These are phyloP conservation scores for Heliothis subflexa DNA, from an alignment of 1,140 invertebrate species.

Conservation along the genomic window DNA sequence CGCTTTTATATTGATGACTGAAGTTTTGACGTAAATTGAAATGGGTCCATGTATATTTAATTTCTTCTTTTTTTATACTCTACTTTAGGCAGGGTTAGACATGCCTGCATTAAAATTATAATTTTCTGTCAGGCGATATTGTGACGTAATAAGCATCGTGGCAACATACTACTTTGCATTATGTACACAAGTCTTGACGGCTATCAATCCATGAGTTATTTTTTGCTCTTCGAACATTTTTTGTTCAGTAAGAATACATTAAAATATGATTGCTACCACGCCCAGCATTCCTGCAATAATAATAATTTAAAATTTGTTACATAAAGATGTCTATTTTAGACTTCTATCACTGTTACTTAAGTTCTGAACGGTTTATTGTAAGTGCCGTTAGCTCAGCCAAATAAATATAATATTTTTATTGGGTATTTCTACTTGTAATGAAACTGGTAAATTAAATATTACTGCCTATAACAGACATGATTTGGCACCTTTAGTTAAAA, in stretches of 20 bases:
- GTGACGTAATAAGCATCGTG: slow-evolving; percentile 7
- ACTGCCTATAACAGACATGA: too few relatives aligned
- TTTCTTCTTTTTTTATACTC: too few relatives aligned
- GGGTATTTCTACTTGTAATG: too few relatives aligned
- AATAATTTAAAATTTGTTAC: slow-evolving; percentile 18
- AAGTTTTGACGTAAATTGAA: too few relatives aligned
- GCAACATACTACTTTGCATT: slow-evolving; percentile 1
- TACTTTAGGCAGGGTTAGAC: too few relatives aligned
- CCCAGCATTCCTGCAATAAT: slow-evolving; percentile 26
- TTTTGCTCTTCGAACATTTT: slow-evolving; percentile 3
- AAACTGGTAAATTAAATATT: too few relatives aligned
- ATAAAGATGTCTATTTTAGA: neutral
- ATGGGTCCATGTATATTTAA: too few relatives aligned
- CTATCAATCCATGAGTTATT: slow-evolving; percentile 22
- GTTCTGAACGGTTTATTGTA: too few relatives aligned
- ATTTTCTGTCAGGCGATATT: neutral
- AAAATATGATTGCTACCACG: slow-evolving; percentile 24
- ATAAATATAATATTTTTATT: too few relatives aligned
- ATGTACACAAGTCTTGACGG: neutral
- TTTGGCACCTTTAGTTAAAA: too few relatives aligned
- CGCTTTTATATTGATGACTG: too few relatives aligned
- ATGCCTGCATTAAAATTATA: neutral
- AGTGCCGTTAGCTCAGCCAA: too few relatives aligned
- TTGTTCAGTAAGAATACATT: slow-evolving; percentile 23
- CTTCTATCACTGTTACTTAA: neutral